Conservation (phyloP, 2,888 invertebrate species). For the Rhagonycha lutea region DNA sequence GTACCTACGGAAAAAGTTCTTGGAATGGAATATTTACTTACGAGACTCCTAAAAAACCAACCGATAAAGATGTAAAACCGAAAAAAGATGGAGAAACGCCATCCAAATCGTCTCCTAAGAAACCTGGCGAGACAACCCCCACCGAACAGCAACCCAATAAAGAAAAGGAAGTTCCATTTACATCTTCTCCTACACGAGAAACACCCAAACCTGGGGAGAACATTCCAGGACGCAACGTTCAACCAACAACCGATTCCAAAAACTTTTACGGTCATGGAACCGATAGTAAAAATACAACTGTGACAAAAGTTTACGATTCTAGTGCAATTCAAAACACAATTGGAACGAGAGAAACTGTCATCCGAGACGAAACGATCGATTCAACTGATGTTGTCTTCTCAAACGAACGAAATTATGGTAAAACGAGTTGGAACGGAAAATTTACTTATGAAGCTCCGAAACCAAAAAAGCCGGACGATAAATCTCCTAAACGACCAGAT, state of each 20-base stretch:
- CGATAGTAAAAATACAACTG: conserved; percentile 44
- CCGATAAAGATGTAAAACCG: too few species aligned
- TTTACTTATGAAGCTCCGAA: conserved; percentile 48
- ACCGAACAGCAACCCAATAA: background rate
- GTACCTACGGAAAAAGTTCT: conserved; percentile 52
- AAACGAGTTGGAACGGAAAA: conserved; percentile 53
- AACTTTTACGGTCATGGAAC: conserved; percentile 38
- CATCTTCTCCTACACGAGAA: background rate
- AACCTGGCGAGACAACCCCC: background rate
- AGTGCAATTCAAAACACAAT: conserved; percentile 51
- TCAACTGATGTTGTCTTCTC: conserved; percentile 49
- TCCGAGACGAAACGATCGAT: conserved; percentile 58
- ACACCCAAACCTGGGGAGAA: conserved; percentile 37
- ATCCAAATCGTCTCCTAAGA: background rate
- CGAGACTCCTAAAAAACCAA: conserved; percentile 3
- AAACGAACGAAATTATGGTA: conserved; percentile 52
- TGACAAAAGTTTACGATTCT: conserved; percentile 49
- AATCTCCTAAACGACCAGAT: conserved; percentile 11
- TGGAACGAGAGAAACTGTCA: conserved; percentile 53
- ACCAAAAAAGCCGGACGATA: conserved; percentile 15
- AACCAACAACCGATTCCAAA: conserved; percentile 24
- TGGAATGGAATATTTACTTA: conserved; percentile 52
- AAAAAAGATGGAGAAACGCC: too few species aligned
- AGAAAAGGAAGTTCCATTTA: background rate
- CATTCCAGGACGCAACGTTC: conserved; percentile 36